Conservation (phyloP, 2,888 invertebrate genomes). For the Ochropacha duplaris region DNA sequence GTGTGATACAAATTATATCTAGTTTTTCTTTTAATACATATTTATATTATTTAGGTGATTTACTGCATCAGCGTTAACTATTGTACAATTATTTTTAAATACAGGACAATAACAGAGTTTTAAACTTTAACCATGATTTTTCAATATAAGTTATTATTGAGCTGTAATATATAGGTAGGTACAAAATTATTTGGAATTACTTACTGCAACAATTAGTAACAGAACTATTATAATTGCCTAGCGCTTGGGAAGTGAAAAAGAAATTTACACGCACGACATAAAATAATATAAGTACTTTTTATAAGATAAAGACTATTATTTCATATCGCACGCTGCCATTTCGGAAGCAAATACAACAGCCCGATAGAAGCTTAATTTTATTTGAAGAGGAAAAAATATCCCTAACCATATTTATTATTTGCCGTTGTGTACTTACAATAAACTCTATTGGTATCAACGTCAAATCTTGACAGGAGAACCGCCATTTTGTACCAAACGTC, state of each 20-base stretch:
- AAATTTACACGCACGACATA: constrained; percentile 22
- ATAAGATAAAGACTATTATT: not conserved
- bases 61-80: constrained; percentile 16
- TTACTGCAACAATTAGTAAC: constrained; percentile 59
- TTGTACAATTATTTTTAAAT: constrained; percentile 34
- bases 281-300: constrained; percentile 25
- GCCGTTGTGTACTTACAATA: constrained; percentile 50
- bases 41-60: constrained; percentile 15
- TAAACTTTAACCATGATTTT: constrained; percentile 39
- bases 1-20: not conserved
- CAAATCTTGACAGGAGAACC: constrained; percentile 31
- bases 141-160: constrained; percentile 52
- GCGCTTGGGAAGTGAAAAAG: constrained; percentile 48
- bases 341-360: constrained; percentile 57
- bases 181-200: constrained; percentile 68
- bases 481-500: constrained; percentile 55
- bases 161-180: constrained; percentile 57
- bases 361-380: constrained; percentile 52
- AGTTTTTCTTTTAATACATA: constrained; percentile 3
- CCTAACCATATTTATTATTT: constrained; percentile 46
- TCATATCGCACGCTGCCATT: constrained; percentile 22
- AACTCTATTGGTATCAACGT: constrained; percentile 55
- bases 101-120: constrained; percentile 53
- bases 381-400: constrained; percentile 52
- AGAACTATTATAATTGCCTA: constrained; percentile 57